Evolutionary conservation across 2,888 invertebrate species (phyloP).

Genomic region (Operophtera brumata): DNA sequence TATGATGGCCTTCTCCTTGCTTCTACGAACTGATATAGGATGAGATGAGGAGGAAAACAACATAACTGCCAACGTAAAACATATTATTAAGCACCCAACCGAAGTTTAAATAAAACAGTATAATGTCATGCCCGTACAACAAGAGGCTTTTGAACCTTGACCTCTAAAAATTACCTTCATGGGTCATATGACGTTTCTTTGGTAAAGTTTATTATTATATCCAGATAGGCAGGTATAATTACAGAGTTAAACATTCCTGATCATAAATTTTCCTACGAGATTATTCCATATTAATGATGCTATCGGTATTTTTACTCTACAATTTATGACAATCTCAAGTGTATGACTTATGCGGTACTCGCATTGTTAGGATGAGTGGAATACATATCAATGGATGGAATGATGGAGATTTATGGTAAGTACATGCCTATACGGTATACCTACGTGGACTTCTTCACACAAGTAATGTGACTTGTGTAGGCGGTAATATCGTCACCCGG

Average conservation of each 20-base stretch:
- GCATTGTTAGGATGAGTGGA: constrained; percentile 24
- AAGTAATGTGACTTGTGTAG: constrained; percentile 30
- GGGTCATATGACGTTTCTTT: constrained; percentile 33
- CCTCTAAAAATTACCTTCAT: constrained; percentile 45
- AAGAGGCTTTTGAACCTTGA: constrained; percentile 46
- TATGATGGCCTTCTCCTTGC: constrained; percentile 39
- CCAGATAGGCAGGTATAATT: background rate
- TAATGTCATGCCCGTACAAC: constrained; percentile 34
- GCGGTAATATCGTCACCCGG: constrained; percentile 46
- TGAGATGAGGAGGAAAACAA: constrained; percentile 38
- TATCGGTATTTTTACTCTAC: constrained; percentile 37
- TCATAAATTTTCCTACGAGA: constrained; percentile 28
- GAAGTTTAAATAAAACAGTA: constrained; percentile 27
- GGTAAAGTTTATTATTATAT: constrained; percentile 5
- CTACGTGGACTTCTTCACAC: constrained; percentile 15
- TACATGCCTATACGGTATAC: constrained; percentile 19
- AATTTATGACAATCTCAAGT: constrained; percentile 45
- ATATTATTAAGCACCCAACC: constrained; percentile 15
- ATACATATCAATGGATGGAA: constrained; percentile 41
- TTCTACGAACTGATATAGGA: constrained; percentile 42
- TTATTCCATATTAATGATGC: constrained; percentile 25
- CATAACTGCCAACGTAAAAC: constrained; percentile 19
- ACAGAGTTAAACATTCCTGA: constrained; percentile 11
- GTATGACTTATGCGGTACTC: constrained; percentile 33
- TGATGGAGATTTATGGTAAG: constrained; percentile 51